Base-by-base conservation (phyloP, 2,113 vertebrate genomes). In the Octodon degus region DNA sequence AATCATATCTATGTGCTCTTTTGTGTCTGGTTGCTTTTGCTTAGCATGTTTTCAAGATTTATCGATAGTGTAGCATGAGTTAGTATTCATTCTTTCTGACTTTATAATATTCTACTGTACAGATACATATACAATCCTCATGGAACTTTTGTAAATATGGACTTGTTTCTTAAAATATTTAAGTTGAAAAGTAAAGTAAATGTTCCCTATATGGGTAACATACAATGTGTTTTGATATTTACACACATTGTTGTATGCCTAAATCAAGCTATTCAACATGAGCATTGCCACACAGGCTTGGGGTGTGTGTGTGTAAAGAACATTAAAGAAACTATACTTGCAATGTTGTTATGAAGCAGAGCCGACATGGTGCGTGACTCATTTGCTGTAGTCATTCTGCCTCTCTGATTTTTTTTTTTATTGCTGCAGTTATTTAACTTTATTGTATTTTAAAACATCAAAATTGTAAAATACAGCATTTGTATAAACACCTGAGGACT, bases 401-500 rank as follows among this genome's bases (percentile, higher is more conserved):
- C 27, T 79, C 27, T 16, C 83, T 65, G 27, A 34, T 40, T 34
- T 47, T 47, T 47, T 67, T 27, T 65, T 8, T 63, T n/a, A n/a
- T n/a, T n/a, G n/a, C n/a, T n/a, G n/a, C n/a, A n/a, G n/a, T n/a
- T n/a, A n/a, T n/a, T n/a, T n/a, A n/a, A n/a, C n/a, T n/a, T n/a
- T n/a, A n/a, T n/a, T n/a, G n/a, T n/a, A n/a, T n/a, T n/a, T n/a
- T n/a, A n/a, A n/a, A n/a, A n/a, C n/a, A n/a, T n/a, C n/a, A n/a
- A n/a, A n/a, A n/a, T n/a, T n/a, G 40, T 40, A 93, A 89, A 96
- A 92, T 65, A 82, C n/a, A 76, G 60, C 93, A 97, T 87, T 96
- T 98, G 96, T 98, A 98, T 97, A 95, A 98, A 98, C 98, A 99
- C 99, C 99, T 99, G 99, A 99, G 99, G 93, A 98, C 98, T 98